Percentiles rank a stretch among this genome's conserved stretches.
phyloP scores from a whole-genome alignment of 2,113 vertebrate genomes.

The Ctenomys sociabilis region DNA sequence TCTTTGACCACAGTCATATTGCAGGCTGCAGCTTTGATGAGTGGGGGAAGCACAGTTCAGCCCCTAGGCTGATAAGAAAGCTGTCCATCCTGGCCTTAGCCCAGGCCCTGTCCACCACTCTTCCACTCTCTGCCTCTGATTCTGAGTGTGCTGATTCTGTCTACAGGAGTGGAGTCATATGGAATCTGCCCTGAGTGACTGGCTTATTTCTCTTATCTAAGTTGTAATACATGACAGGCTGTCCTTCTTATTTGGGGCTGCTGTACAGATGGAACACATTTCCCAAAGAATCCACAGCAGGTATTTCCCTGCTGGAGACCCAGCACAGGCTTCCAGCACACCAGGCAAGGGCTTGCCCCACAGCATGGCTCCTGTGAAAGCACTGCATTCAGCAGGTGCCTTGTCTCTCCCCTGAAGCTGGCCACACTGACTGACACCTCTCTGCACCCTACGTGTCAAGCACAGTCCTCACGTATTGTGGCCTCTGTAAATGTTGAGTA shows the following conservation, averaged over 20 bases:
- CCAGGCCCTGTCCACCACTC: neutral
- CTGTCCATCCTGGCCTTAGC: no score
- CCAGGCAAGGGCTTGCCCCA: neutral
- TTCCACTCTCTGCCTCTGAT: neutral
- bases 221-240: neutral
- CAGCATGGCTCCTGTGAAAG: neutral
- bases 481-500: neutral
- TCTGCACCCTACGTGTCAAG: neutral
- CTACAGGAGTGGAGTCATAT: accelerated
- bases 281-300: neutral
- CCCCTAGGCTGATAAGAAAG: neutral
- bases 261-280: no score
- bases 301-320: neutral
- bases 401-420: neutral
- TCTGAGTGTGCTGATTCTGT: neutral
- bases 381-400: neutral
- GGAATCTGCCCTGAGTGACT: neutral
- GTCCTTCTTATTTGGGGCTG: neutral
- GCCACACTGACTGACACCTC: neutral
- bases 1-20: neutral
- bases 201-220: neutral
- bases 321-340: neutral
- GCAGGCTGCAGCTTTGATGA: no score
- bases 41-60: neutral
- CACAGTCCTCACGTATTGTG: neutral